Evolutionary conservation across 2,888 invertebrate species (phyloP).

Genomic region (Caenorhabditis becei): DNA sequence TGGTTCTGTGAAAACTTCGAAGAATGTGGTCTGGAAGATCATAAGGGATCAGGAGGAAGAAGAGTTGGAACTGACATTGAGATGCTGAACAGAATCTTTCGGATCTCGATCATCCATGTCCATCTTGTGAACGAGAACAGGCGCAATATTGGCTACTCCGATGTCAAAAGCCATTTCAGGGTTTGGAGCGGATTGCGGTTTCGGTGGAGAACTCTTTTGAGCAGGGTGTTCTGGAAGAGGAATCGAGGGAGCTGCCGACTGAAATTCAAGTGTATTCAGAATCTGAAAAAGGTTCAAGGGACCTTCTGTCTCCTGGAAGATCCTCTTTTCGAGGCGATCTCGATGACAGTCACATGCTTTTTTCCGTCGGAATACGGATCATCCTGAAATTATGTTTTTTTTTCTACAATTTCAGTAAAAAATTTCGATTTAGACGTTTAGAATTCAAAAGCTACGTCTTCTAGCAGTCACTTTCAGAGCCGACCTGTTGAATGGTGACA

Average conservation of each 20-base stretch:
- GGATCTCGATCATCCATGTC: slow-evolving; percentile 59
- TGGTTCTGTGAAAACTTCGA: slow-evolving; percentile 68
- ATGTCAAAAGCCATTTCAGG: slow-evolving; percentile 47
- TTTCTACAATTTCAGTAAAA: too few relatives aligned
- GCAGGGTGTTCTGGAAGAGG: slow-evolving; percentile 48
- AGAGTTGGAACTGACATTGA: slow-evolving; percentile 28
- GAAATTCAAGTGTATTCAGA: background rate
- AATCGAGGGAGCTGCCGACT: slow-evolving; percentile 21
- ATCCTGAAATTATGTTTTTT: too few relatives aligned
- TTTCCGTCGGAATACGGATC: slow-evolving; percentile 24
- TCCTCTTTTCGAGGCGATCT: slow-evolving; percentile 34
- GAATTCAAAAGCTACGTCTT: too few relatives aligned
- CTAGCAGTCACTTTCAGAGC: too few relatives aligned
- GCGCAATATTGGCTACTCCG: slow-evolving; percentile 21
- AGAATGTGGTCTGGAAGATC: slow-evolving; percentile 53
- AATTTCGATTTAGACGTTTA: too few relatives aligned
- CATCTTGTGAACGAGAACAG: slow-evolving; percentile 40
- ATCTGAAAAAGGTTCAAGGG: background rate
- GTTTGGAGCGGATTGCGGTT: background rate
- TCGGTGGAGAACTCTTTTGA: slow-evolving; percentile 3
- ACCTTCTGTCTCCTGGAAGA: slow-evolving; percentile 23
- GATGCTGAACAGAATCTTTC: slow-evolving; percentile 24
- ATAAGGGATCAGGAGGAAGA: background rate
- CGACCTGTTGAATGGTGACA: slow-evolving; percentile 36
- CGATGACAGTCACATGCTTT: slow-evolving; percentile 41